Evolutionary conservation across 2,113 vertebrate genomes (phyloP), one percentile per base, ranked within the genome.

Genomic region (Elachura formosa): DNA sequence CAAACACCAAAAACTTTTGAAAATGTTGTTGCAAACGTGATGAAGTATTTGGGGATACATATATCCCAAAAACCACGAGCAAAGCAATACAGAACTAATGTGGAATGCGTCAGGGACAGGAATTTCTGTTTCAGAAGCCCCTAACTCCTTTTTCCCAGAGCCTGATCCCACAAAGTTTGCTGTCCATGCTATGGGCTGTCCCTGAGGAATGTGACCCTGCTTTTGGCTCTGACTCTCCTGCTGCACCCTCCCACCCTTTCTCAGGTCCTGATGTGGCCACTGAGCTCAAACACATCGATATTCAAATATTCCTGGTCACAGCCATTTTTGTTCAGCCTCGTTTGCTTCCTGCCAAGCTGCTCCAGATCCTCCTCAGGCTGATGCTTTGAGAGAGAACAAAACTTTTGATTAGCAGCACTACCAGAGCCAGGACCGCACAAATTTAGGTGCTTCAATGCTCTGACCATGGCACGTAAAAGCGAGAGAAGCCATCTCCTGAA

Each of bases 111-210:
- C 28, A 33, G 14, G 33, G 25, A 28, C 31, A 23, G 40, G 24
- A 13, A 25, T 89, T 91, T 75, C 12, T 68, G 56, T 91, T 79
- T 26, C 21, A 24, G 34, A 24, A 61, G 16, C 7, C 68, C 7
- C 31, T 23, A 6, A 28, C 8, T 63, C 34, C 5, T 19, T 64
- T 2, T 74, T 51, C 18, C 23, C 61, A 43, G 43, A 58, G 33
- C 23, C 23, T 52, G 48, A 49, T 12, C 36, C 51, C 6, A 45
- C 15, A 5, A 13, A 31, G 14, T 28, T 45, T 2, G 24, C 34
- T 8, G 46, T 26, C 40, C 2, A 0, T 2, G 14, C 9, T 12
- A 3, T 0, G 51, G 54, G 38, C 63, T 69, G 48, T 9, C 52
- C 15, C 1, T 1, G 31, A 14, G n/a, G 43, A 58, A 21, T 24